Evolutionary conservation across 2,888 invertebrate species (phyloP).

Genomic region (Eupeodes latifasciatus): DNA sequence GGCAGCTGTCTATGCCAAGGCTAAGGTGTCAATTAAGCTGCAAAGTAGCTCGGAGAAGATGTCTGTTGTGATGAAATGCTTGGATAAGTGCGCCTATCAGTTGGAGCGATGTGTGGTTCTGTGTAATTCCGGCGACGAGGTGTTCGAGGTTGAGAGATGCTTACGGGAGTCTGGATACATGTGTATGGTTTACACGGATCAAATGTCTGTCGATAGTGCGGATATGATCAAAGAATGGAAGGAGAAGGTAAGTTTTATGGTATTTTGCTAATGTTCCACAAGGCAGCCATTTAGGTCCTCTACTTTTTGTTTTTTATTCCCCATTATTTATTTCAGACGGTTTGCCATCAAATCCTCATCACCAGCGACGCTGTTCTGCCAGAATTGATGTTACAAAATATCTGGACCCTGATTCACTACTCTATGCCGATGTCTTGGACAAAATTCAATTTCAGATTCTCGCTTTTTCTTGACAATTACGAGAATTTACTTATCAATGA

Average conservation of each 20-base stretch:
- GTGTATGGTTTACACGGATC: slow-evolving; percentile 76
- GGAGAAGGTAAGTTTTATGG: slow-evolving; percentile 70
- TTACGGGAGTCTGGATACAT: slow-evolving; percentile 78
- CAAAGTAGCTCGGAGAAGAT: slow-evolving; percentile 77
- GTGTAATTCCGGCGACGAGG: slow-evolving; percentile 86
- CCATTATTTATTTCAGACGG: slow-evolving; percentile 61
- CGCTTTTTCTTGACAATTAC: slow-evolving; percentile 88
- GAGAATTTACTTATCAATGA: slow-evolving; percentile 78
- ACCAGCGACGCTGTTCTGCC: slow-evolving; percentile 89
- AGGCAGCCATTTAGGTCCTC: too few relatives aligned
- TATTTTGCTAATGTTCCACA: too few relatives aligned
- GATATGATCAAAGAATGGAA: slow-evolving; percentile 78
- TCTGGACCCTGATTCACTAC: slow-evolving; percentile 89
- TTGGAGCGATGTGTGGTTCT: slow-evolving; percentile 87
- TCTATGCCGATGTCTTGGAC: slow-evolving; percentile 88
- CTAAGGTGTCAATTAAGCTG: slow-evolving; percentile 84
- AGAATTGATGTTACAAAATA: slow-evolving; percentile 87
- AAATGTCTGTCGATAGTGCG: slow-evolving; percentile 61
- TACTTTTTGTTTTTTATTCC: not conserved
- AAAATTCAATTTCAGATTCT: slow-evolving; percentile 89
- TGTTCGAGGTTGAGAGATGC: slow-evolving; percentile 82
- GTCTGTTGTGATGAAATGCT: slow-evolving; percentile 39
- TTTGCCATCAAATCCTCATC: slow-evolving; percentile 85
- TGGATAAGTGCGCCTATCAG: slow-evolving; percentile 82
- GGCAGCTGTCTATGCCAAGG: slow-evolving; percentile 89